phyloP scores from a whole-genome alignment of 2,797 vertebrate genomes.

The Helostoma temminkii region DNA sequence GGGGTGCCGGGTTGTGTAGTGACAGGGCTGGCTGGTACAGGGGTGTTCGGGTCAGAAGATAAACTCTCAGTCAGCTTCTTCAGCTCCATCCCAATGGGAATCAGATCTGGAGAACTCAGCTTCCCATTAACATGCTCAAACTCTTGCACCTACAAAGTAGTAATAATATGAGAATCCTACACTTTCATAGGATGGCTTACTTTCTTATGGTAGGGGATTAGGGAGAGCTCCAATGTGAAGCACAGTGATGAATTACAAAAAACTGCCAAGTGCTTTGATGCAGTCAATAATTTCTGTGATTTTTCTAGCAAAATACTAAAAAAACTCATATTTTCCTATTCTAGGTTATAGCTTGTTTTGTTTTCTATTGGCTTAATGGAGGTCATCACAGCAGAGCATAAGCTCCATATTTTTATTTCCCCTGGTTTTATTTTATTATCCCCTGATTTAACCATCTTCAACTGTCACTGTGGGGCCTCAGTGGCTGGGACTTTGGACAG shows the following conservation, averaged over 20 bases:
- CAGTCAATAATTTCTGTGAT: background rate
- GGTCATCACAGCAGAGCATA: no score
- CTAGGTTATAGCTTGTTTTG: no score
- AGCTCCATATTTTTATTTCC: no score
- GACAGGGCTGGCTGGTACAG: constrained; percentile 91
- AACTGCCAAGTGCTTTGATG: background rate
- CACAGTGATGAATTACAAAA: background rate
- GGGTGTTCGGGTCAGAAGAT: constrained; percentile 95
- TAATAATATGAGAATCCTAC: constrained; percentile 8
- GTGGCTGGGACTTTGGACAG: no score
- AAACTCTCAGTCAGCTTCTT: constrained; percentile 90
- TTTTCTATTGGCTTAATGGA: no score
- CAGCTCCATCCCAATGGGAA: constrained; percentile 89
- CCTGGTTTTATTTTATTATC: no score
- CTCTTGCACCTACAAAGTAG: constrained; percentile 90
- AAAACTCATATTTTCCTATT: background rate
- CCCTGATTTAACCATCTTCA: no score
- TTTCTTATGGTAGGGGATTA: constrained; percentile 10
- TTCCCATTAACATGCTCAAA: constrained; percentile 98
- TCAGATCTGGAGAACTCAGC: constrained; percentile 94
- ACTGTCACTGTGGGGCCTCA: no score
- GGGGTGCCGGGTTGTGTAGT: constrained; percentile 83
- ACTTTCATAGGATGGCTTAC: background rate
- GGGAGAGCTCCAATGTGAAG: no score
- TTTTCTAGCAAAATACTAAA: background rate